Evolutionary conservation across 2,888 invertebrate genomes (phyloP), one percentile per base, ranked within the genome.

Genomic region (Axea sp.): DNA sequence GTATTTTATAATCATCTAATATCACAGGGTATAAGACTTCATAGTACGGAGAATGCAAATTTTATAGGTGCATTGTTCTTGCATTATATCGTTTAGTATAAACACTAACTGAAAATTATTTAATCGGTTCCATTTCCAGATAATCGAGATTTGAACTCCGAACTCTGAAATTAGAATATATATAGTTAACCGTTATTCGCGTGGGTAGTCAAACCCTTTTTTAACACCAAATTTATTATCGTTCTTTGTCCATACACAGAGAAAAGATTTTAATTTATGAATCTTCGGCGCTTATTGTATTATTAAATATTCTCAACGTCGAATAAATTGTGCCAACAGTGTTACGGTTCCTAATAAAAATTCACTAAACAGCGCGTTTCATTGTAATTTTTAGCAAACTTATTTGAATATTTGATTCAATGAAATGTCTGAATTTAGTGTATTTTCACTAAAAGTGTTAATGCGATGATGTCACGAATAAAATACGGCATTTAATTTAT

Each of bases 371-470:
- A 11, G 24, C 19, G 1, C 28, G 14, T 37, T 39, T 57, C 31
- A 47, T 24, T 30, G 22, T 26, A 17, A 41, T 12, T 24, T 8
- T 11, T 41, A 15, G 15, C 8, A 2, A 33, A 15, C 7, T 15
- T 24, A 53, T 53, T 51, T 62, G 28, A 45, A 53, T 62, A 41
- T 62, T 62, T 33, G 14, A 26, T 43, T 43, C 41, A 24, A 41
- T 2, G 12, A 24, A 5, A 12, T 15, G 5, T 8, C 3, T 3
- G 8, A 3, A 49, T 22, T 33, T 19, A 9, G n/a, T 8, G 24
- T 35, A 43, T 59, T 59, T 59, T 35, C 26, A 45, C 35, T 15
- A 15, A 35, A 35, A 31, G 57, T 57, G 43, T 43, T 57, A 43
- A 57, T 43, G 57, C 33, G 33, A 22, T 57, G 57, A 57, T 43